These are phyloP conservation scores for Cephalopholis sonnerati DNA, from an alignment of 2,113 vertebrate genomes.

Conservation along the genomic window DNA sequence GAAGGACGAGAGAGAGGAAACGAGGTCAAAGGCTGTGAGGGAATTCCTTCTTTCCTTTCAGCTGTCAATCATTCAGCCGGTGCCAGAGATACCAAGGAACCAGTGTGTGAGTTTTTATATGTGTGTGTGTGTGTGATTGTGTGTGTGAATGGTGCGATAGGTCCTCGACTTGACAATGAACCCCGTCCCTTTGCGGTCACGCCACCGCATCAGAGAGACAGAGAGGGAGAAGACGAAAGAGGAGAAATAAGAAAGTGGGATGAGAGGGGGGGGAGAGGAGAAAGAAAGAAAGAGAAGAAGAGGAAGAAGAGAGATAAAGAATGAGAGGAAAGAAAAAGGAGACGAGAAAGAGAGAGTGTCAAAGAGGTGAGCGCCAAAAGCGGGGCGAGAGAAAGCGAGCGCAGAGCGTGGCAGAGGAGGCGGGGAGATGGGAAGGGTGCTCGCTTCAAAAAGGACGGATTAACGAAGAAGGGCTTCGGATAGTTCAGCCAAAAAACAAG, in stretches of 20 bases:
- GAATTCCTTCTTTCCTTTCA: constrained; percentile 81
- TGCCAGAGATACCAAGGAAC: constrained; percentile 79
- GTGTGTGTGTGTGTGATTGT: constrained; percentile 46
- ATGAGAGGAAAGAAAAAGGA: background rate
- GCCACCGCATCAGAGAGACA: constrained; percentile 70
- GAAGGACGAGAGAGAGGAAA: constrained; percentile 63
- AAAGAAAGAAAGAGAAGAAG: constrained; percentile 20
- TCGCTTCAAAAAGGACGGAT: constrained; percentile 67
- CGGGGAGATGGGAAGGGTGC: constrained; percentile 71
- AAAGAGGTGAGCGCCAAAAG: constrained; percentile 46
- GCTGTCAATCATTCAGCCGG: constrained; percentile 77
- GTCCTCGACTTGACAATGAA: constrained; percentile 76
- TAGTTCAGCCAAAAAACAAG: constrained; percentile 78
- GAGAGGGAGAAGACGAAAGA: constrained; percentile 40
- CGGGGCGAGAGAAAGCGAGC: constrained; percentile 73
- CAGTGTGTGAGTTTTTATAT: constrained; percentile 46
- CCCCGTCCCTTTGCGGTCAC: constrained; percentile 80
- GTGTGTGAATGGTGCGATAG: constrained; percentile 70
- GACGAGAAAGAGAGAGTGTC: constrained; percentile 9
- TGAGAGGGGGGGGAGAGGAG: constrained; percentile 17
- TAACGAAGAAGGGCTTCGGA: constrained; percentile 64
- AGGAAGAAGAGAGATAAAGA: background rate
- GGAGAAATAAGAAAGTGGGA: constrained; percentile 19
- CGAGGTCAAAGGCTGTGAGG: constrained; percentile 80
- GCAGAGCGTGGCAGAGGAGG: constrained; percentile 75